Conservation (phyloP, 2,113 vertebrate species). For the Rhombomys opimus region DNA sequence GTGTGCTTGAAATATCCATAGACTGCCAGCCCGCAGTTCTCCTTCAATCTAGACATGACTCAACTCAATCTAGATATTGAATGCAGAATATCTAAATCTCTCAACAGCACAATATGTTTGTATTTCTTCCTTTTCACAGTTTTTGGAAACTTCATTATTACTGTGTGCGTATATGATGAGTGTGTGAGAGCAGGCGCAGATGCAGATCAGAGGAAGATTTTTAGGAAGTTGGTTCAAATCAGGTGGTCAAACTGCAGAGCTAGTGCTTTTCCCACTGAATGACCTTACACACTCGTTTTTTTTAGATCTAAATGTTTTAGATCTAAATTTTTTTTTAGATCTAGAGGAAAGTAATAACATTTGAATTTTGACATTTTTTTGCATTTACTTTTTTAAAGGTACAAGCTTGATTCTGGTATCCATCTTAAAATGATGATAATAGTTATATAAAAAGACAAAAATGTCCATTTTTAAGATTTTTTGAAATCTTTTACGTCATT, state of each 20-base stretch:
- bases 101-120: background rate
- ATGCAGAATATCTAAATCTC: background rate
- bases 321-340: background rate
- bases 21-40: background rate
- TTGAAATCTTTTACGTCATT: background rate
- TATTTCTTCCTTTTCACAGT: background rate
- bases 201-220: background rate
- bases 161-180: background rate
- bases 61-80: no score
- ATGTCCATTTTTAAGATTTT: background rate
- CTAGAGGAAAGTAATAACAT: background rate
- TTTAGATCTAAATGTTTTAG: background rate
- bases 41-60: background rate
- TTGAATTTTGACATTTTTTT: background rate
- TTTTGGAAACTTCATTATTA: background rate
- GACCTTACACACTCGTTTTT: no score
- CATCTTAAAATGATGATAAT: background rate
- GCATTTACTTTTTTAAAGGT: background rate
- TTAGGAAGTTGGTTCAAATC: background rate
- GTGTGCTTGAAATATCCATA: background rate
- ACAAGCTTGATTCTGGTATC: background rate
- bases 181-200: background rate
- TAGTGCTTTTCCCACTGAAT: background rate
- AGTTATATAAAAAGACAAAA: constrained; percentile 29
- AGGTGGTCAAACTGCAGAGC: background rate